Evolutionary conservation across 1,140 invertebrate species (phyloP).

Genomic region (Lutraria rhynchaena): DNA sequence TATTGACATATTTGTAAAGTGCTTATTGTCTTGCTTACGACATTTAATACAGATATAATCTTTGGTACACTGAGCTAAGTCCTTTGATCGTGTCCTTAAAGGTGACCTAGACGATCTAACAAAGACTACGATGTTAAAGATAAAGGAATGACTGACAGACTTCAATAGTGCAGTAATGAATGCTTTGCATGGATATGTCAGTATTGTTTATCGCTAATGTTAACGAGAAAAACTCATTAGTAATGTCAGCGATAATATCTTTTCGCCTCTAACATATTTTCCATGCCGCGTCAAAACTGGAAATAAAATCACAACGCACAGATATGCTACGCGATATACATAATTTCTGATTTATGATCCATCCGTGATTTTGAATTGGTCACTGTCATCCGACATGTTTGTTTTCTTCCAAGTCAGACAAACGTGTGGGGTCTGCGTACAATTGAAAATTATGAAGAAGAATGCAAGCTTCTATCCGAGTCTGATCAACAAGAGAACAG

Average conservation of each 20-base stretch:
- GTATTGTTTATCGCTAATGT: constrained; percentile 20
- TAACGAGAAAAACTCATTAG: constrained; percentile 54
- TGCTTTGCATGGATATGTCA: constrained; percentile 46
- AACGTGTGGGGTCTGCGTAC: constrained; percentile 32
- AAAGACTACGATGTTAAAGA: constrained; percentile 36
- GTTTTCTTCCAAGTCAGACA: constrained; percentile 17
- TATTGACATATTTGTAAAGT: too few relatives aligned
- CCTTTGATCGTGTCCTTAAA: constrained; percentile 45
- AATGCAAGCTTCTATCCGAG: constrained; percentile 36
- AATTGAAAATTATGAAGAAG: constrained; percentile 5
- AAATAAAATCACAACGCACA: neutral
- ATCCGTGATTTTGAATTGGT: constrained; percentile 10
- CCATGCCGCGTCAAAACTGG: neutral
- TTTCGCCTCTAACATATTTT: neutral
- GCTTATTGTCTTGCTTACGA: constrained; percentile 24
- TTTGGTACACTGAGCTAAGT: neutral
- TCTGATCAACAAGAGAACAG: constrained; percentile 7
- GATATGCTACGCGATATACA: neutral
- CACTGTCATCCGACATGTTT: constrained; percentile 5
- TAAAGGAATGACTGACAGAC: constrained; percentile 41
- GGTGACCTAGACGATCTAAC: constrained; percentile 30
- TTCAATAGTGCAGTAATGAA: constrained; percentile 48
- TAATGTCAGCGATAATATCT: constrained; percentile 33
- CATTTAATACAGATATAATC: constrained; percentile 30
- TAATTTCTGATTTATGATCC: constrained; percentile 13